Conservation (phyloP, 1,140 invertebrate species). For the Aphis craccivora region DNA sequence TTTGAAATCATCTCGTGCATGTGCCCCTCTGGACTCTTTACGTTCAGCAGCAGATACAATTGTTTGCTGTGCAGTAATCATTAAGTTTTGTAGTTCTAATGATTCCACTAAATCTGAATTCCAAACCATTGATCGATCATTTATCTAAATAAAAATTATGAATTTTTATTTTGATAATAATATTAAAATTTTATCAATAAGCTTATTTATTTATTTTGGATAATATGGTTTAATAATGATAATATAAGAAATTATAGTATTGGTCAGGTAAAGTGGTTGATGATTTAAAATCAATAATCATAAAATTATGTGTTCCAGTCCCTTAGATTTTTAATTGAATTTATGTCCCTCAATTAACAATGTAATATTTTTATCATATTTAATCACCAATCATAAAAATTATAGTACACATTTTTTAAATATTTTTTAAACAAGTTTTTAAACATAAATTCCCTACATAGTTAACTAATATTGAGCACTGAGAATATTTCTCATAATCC, state of each 20-base stretch:
- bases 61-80: conserved; percentile 92
- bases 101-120: conserved; percentile 97
- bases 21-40: conserved; percentile 98
- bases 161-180: not conserved
- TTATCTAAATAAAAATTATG: conserved; percentile 66
- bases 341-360: not conserved
- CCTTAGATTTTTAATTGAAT: not conserved
- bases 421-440: too few species aligned
- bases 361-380: not conserved
- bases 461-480: too few species aligned
- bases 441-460: too few species aligned
- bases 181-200: not conserved
- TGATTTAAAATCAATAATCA: not conserved
- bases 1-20: conserved; percentile 96
- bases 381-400: too few species aligned
- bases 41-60: conserved; percentile 90
- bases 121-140: conserved; percentile 84
- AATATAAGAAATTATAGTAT: not conserved
- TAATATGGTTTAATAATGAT: too few species aligned
- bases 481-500: too few species aligned
- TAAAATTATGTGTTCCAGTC: not conserved
- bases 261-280: not conserved
- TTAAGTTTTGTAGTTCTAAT: conserved; percentile 95
- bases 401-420: too few species aligned
- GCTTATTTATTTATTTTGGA: not conserved